Base-by-base conservation (phyloP, 2,797 vertebrate species). In the Hylomyscus alleni region DNA sequence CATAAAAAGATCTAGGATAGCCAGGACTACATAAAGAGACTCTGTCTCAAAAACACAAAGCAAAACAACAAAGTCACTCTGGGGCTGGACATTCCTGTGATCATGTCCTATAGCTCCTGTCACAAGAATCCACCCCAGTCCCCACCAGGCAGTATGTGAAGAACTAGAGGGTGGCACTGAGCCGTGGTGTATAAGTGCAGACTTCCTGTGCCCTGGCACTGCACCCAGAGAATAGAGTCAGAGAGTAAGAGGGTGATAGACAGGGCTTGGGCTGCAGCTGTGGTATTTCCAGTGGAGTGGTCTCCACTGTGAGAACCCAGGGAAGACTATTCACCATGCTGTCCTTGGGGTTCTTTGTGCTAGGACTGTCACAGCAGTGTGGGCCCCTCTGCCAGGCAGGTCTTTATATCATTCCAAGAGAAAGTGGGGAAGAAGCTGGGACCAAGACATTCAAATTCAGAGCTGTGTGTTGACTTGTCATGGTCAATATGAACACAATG, bases 31-130 rank as follows among this genome's bases (percentile, higher is more conserved):
- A 77, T 67, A 62, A 31, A 77, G 40, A 31, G 31, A 85, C 65
- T 12, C 14, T 69, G 47, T 86, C 62, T 69, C 47, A 86, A 54
- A 86, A 86, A n/a, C 29, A 52, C 34, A 69, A 47, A 84, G 17
- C 29, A 24, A 67, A 85, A 85, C 29, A 31, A 24, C 19, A 50
- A 69, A 69, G 94, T 85, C 84, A 11, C 76, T 82, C 97, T 93
- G 94, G 10, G 91, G 94, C 93, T 95, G 88, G 96, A 97, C 92
- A 73, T 92, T 95, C 89, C 96, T 96, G n/a, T 91, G 60, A 50
- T 50, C 89, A 88, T 75, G 54, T 96, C 84, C 95, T 85, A 47
- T 91, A 97, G 91, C 93, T 52, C 37, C 76, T 72, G 89, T 97
- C 95, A 77, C 52, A 83, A 86, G 94, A 97, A 76, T 72, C 50